Evolutionary conservation across 2,797 vertebrate genomes (phyloP).

Genomic region (Aulostomus chinensis): DNA sequence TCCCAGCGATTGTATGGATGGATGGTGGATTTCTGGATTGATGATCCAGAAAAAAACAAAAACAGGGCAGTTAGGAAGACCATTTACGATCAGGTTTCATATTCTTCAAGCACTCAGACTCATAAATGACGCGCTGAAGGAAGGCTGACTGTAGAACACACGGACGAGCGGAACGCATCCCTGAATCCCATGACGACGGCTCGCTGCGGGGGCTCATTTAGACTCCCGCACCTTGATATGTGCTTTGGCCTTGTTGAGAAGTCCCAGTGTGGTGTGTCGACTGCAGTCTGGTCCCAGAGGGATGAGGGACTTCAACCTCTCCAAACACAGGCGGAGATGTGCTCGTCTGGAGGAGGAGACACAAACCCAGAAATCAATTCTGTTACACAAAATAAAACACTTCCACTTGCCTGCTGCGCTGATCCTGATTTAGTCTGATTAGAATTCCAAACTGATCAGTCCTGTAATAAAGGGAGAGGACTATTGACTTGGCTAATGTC

Average conservation of each 20-base stretch:
- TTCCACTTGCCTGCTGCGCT: too few relatives aligned
- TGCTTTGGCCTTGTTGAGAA: constrained; percentile 99
- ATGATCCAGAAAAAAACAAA: too few relatives aligned
- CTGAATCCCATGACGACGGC: not conserved
- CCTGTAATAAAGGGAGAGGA: too few relatives aligned
- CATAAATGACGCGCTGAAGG: too few relatives aligned
- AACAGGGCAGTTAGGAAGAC: too few relatives aligned
- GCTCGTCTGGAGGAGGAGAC: constrained; percentile 85
- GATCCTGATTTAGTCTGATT: too few relatives aligned
- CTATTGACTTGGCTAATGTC: too few relatives aligned
- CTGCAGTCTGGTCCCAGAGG: constrained; percentile 96
- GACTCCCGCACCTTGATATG: constrained; percentile 92
- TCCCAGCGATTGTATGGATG: too few relatives aligned
- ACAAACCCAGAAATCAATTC: constrained; percentile 8
- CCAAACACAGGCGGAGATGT: constrained; percentile 97
- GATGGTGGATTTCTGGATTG: too few relatives aligned
- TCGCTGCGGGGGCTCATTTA: not conserved
- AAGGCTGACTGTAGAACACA: not conserved
- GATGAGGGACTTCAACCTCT: constrained; percentile 96
- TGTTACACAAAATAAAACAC: constrained; percentile 12
- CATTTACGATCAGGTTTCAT: too few relatives aligned
- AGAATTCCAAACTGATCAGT: too few relatives aligned
- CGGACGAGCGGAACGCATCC: not conserved
- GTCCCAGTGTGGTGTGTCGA: constrained; percentile 96
- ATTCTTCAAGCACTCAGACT: too few relatives aligned